Percentiles rank a stretch among this genome's conserved stretches.
These are phyloP conservation scores for Antigone vipio DNA, from an alignment of 2,113 vertebrate species.

Conservation along the genomic window DNA sequence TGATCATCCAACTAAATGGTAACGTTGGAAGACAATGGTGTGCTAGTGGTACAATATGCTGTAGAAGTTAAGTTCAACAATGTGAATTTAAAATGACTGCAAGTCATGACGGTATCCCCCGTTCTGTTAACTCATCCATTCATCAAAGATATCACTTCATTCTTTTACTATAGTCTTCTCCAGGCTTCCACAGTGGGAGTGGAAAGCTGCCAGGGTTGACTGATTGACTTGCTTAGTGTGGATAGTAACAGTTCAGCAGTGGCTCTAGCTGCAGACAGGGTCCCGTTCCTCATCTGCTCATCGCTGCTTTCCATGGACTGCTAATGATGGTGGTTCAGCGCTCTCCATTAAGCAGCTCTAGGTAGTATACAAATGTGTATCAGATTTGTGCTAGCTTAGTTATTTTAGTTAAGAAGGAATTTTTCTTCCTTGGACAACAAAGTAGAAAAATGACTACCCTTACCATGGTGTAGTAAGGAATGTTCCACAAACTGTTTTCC, in stretches of 20 bases:
- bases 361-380: accelerated
- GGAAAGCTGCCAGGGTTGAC: background rate
- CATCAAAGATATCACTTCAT: background rate
- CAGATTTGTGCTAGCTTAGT: background rate
- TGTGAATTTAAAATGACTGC: background rate
- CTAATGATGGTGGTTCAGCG: background rate
- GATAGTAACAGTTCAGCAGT: background rate
- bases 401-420: background rate
- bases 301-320: background rate
- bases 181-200: background rate
- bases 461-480: background rate
- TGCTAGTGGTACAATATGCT: background rate
- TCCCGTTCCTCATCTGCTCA: background rate
- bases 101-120: background rate
- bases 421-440: background rate
- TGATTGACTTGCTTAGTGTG: background rate
- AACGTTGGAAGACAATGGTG: background rate
- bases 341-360: background rate
- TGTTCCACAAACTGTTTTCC: background rate
- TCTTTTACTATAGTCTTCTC: background rate
- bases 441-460: background rate
- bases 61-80: background rate
- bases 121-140: background rate
- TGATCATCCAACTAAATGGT: background rate
- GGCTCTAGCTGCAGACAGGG: background rate